phyloP scores from a whole-genome alignment of 2,113 vertebrate species.

The Chaenocephalus aceratus region DNA sequence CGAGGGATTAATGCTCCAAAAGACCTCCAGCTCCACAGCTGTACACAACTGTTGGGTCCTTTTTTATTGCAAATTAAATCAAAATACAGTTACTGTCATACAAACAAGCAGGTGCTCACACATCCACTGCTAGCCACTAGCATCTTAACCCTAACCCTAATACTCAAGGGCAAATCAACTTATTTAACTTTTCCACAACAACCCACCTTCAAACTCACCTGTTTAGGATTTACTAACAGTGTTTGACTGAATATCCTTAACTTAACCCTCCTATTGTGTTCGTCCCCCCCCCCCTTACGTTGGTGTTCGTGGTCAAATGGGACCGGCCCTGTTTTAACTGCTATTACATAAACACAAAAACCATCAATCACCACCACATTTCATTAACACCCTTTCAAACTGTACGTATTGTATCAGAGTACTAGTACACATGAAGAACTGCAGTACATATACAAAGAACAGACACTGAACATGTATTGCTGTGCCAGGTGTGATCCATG shows the following conservation, averaged over 20 bases:
- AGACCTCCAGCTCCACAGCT: background rate
- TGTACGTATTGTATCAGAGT: too few relatives aligned
- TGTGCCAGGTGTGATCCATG: too few relatives aligned
- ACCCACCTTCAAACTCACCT: background rate
- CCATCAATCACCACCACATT: too few relatives aligned
- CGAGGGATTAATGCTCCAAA: slow-evolving; percentile 8
- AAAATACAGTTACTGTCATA: background rate
- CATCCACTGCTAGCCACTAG: background rate
- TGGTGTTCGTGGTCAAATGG: too few relatives aligned
- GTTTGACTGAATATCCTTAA: background rate
- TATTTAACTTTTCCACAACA: background rate
- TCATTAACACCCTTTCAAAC: too few relatives aligned
- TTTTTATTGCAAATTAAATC: slow-evolving; percentile 13
- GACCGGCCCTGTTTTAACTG: too few relatives aligned
- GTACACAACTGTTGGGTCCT: background rate
- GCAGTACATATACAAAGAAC: too few relatives aligned
- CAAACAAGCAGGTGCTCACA: background rate
- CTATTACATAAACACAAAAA: too few relatives aligned
- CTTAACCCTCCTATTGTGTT: background rate
- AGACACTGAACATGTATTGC: too few relatives aligned
- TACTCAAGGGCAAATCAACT: slow-evolving; percentile 11
- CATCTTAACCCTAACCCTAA: background rate
- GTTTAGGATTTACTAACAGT: background rate
- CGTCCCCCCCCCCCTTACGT: too few relatives aligned
- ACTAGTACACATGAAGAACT: too few relatives aligned